These are phyloP conservation scores for Ptilorrhoa leucosticta DNA, from an alignment of 2,113 vertebrate species.

Conservation along the genomic window DNA sequence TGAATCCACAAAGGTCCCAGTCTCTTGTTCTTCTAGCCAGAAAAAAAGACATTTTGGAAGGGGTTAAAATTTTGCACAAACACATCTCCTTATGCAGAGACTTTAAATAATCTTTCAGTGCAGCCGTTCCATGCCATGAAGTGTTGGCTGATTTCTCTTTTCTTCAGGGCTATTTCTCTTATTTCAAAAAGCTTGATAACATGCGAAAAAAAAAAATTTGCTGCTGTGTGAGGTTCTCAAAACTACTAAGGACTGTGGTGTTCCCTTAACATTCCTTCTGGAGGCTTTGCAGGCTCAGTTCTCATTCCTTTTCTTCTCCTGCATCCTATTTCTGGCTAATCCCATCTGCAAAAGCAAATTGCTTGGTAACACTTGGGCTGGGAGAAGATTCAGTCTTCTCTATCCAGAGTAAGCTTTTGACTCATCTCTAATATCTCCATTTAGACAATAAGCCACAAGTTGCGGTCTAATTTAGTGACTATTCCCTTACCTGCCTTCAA, in stretches of 20 bases:
- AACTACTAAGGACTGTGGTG: not conserved
- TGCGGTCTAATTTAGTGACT: not conserved
- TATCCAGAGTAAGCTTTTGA: not conserved
- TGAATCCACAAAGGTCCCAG: not conserved
- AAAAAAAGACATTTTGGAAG: not conserved
- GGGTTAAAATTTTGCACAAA: not conserved
- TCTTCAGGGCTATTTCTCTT: not conserved
- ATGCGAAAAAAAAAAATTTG: not conserved
- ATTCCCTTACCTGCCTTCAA: not conserved
- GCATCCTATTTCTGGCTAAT: not conserved
- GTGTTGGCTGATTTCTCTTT: not conserved
- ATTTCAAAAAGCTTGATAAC: not conserved
- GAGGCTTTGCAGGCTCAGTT: not conserved
- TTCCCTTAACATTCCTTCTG: not conserved
- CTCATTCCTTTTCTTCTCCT: not conserved
- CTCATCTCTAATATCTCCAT: not conserved
- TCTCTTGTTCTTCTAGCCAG: not conserved
- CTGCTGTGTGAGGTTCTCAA: not conserved
- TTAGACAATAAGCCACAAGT: not conserved
- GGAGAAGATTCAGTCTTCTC: not conserved
- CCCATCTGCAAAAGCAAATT: not conserved
- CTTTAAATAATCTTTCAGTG: not conserved
- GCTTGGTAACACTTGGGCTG: not conserved
- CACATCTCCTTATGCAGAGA: not conserved
- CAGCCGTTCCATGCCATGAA: not conserved